Percentiles rank a stretch among this genome's conserved stretches.
phyloP scores from a whole-genome alignment of 2,888 invertebrate species.

The Lithophane leautieri region DNA sequence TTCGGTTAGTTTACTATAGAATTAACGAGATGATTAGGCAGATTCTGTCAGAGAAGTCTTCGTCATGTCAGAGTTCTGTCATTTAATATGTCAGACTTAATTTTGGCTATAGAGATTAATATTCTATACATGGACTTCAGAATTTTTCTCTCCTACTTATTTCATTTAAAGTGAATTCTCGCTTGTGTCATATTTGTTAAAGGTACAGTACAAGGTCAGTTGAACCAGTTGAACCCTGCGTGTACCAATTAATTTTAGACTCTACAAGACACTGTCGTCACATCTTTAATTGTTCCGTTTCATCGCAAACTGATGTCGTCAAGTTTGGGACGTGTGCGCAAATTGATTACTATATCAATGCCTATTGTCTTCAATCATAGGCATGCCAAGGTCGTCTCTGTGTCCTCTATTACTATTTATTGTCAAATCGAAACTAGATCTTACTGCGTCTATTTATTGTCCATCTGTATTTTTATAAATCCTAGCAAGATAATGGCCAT shows the following conservation, averaged over 20 bases:
- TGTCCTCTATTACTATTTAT: slow-evolving; percentile 28
- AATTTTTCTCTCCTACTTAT: neutral
- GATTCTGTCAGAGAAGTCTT: slow-evolving; percentile 14
- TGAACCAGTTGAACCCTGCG: slow-evolving; percentile 2
- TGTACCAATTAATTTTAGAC: slow-evolving; percentile 12
- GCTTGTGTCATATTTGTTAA: neutral
- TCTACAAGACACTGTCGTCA: slow-evolving; percentile 16
- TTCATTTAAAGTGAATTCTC: neutral
- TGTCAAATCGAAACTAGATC: slow-evolving; percentile 31
- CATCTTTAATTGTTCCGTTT: slow-evolving; percentile 46
- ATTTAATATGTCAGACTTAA: slow-evolving; percentile 4
- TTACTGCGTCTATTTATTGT: slow-evolving; percentile 21
- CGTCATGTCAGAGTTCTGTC: neutral
- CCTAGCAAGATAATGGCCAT: neutral
- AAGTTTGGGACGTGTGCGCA: slow-evolving; percentile 35
- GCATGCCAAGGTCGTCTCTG: slow-evolving; percentile 43
- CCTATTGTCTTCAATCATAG: slow-evolving; percentile 64
- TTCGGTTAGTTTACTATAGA: slow-evolving; percentile 36
- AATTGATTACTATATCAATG: slow-evolving; percentile 60
- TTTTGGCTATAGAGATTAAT: neutral
- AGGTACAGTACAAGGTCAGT: neutral
- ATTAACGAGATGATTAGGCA: slow-evolving; percentile 19
- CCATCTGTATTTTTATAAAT: slow-evolving; percentile 14
- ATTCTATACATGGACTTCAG: neutral
- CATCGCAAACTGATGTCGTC: slow-evolving; percentile 33